A percentile compares a stretch with the other conserved stretches of the same genome.
These are phyloP conservation scores for Haliclona indistincta DNA, from an alignment of 37 sponge, comb jelly and placozoan genomes.

Conservation along the genomic window DNA sequence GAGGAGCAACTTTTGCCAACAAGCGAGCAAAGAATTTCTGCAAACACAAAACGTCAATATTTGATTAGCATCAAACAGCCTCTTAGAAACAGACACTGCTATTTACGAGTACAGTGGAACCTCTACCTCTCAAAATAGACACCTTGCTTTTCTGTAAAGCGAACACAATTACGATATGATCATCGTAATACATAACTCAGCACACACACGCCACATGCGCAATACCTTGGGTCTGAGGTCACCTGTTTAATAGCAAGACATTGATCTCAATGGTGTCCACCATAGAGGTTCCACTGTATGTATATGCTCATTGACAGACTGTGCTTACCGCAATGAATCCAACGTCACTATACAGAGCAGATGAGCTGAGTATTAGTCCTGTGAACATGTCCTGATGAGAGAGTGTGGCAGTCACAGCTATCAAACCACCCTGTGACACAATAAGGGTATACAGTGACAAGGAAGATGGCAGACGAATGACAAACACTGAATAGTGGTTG, in stretches of 20 bases:
- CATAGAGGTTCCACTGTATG: too few species aligned
- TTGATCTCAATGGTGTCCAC: background rate
- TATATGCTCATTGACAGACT: background rate
- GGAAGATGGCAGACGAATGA: too few species aligned
- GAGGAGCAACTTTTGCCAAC: slow-evolving; percentile 32
- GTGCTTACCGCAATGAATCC: slow-evolving; percentile 12
- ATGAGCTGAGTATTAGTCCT: slow-evolving; percentile 52
- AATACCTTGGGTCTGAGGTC: too few species aligned
- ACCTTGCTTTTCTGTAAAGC: slow-evolving; percentile 16
- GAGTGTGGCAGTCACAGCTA: slow-evolving; percentile 30
- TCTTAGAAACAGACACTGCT: too few species aligned
- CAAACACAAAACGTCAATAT: too few species aligned
- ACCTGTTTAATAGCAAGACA: too few species aligned
- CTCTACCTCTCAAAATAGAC: background rate
- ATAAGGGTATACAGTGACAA: too few species aligned
- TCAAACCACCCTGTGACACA: slow-evolving; percentile 54
- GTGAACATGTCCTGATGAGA: slow-evolving; percentile 32
- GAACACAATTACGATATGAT: background rate
- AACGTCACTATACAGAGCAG: slow-evolving; percentile 28
- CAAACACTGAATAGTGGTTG: background rate
- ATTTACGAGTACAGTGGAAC: too few species aligned
- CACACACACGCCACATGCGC: too few species aligned
- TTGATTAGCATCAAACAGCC: too few species aligned
- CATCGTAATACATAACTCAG: background rate
- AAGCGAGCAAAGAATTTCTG: too few species aligned